Percentiles rank a stretch among this genome's conserved stretches.
These are phyloP conservation scores for Coendou prehensilis DNA, from an alignment of 2,797 vertebrate species.

Conservation along the genomic window DNA sequence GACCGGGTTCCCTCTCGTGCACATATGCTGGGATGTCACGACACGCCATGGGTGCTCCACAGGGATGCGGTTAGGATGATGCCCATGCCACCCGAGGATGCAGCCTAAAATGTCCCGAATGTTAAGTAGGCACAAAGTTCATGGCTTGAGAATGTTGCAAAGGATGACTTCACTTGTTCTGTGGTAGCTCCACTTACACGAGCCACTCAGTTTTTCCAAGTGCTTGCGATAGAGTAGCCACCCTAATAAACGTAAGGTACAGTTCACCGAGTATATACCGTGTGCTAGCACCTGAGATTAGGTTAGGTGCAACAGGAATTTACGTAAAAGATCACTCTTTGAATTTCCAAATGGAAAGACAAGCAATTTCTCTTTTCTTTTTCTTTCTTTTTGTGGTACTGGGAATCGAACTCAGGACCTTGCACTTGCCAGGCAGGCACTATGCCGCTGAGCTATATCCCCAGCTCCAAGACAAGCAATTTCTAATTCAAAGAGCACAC, in stretches of 20 bases:
- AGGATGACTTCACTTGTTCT: background rate
- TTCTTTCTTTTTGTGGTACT: no score
- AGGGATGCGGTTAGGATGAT: conserved; percentile 38
- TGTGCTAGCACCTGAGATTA: background rate
- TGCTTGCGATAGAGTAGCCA: background rate
- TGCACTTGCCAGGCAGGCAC: no score
- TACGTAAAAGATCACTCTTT: background rate
- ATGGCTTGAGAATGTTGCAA: background rate
- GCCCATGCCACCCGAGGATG: background rate
- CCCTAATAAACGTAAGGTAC: background rate
- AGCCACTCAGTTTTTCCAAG: background rate
- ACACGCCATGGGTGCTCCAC: background rate
- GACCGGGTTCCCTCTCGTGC: background rate
- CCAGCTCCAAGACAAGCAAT: background rate
- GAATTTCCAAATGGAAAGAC: conserved; percentile 28
- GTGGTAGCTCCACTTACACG: background rate
- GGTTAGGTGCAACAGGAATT: background rate
- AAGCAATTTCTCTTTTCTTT: background rate
- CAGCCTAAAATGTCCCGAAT: conserved; percentile 36
- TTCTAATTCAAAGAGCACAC: background rate
- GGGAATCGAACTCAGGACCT: no score
- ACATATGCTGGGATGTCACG: background rate
- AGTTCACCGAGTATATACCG: background rate
- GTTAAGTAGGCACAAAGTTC: conserved; percentile 33
- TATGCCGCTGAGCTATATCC: no score